These are phyloP conservation scores for Melanargia galathea DNA, from an alignment of 2,888 invertebrate genomes.

Conservation along the genomic window DNA sequence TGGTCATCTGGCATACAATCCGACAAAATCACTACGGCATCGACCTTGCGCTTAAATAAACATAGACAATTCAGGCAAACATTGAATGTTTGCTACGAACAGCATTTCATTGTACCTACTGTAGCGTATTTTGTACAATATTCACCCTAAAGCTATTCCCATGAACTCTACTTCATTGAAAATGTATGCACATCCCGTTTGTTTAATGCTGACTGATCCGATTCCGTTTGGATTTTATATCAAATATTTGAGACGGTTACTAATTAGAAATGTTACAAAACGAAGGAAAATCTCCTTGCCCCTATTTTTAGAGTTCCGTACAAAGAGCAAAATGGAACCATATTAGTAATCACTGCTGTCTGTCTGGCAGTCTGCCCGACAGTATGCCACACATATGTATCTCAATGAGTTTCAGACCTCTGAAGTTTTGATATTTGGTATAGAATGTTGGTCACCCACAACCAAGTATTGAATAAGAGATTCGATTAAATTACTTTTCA, in stretches of 20 bases:
- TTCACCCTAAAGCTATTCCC: conserved; percentile 18
- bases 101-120: neutral
- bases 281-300: neutral
- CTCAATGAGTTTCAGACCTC: too few relatives aligned
- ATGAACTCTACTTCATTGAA: conserved; percentile 27
- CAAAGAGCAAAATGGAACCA: too few relatives aligned
- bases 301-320: too few relatives aligned
- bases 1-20: too few relatives aligned
- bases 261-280: neutral
- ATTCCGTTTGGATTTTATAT: conserved; percentile 2
- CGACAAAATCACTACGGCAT: too few relatives aligned
- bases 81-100: conserved; percentile 11
- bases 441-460: too few relatives aligned
- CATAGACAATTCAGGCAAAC: neutral
- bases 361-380: too few relatives aligned
- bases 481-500: too few relatives aligned
- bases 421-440: too few relatives aligned
- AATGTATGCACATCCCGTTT: conserved; percentile 24
- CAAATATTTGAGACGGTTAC: conserved; percentile 1
- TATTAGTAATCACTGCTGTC: too few relatives aligned
- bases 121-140: neutral
- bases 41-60: neutral
- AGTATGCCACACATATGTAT: too few relatives aligned
- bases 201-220: neutral
- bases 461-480: too few relatives aligned